Base-by-base conservation (phyloP, 2,797 vertebrate species). In the Galago senegalensis region DNA sequence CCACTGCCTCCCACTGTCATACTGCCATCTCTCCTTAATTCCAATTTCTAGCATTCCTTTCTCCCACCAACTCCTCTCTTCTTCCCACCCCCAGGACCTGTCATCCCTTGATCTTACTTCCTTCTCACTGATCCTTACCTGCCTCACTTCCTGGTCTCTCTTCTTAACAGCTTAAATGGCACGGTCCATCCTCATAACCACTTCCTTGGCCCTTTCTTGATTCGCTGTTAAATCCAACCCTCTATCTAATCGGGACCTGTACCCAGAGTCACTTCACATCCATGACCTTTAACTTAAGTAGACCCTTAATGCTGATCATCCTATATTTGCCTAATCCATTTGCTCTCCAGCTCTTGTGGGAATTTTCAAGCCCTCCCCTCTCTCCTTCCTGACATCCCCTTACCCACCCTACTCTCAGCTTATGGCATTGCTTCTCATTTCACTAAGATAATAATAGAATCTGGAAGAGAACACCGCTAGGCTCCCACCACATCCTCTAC, bases 401-500 rank as follows among this genome's bases (percentile, higher is more conserved):
- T 60, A 43, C 16, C 46, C 34, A 67, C 53, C n/a, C 13, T 34
- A 37, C 31, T 75, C 34, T 89, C 61, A 61, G 77, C 18, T 65
- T 29, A 58, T 7, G 58, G 34, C 8, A 21, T 1, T 25, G 11
- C 13, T 83, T 60, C 53, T n/a, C 43, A 63, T 8, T 72, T 63
- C 79, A 43, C 67, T 18, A 21, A 61, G 60, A 56, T 79, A 83
- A 37, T 7, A n/a, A 80, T 3, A 61, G 23, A 4, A 5, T 43
- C 5, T 80, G 34, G n/a, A 37, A 77, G 61, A 53, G 80, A 73
- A 46, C 29, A 18, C 73, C 25, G 56, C 27, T 27, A 67, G 37
- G 7, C 7, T 69, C 25, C 4, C 0, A 7, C 14, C 34, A 21
- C 6, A 40, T 25, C 31, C 9, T 14, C 18, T 20, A 9, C 23